Percentiles rank a stretch among this genome's conserved stretches.
These are phyloP conservation scores for Alviniconcha marisindica DNA, from an alignment of 1,140 invertebrate species.

Conservation along the genomic window DNA sequence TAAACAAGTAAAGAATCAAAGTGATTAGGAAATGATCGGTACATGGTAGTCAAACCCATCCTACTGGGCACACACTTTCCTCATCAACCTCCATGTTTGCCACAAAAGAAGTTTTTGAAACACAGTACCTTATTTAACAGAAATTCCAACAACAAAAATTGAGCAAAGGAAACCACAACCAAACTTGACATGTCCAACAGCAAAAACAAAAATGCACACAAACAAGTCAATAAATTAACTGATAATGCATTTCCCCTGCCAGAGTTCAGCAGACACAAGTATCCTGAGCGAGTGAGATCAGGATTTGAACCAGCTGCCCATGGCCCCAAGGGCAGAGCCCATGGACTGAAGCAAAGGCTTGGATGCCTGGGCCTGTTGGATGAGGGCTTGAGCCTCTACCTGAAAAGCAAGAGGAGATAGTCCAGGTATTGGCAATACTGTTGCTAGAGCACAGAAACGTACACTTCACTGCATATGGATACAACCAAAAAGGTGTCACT, in stretches of 20 bases:
- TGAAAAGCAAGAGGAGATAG: slow-evolving; percentile 48
- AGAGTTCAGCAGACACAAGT: background rate
- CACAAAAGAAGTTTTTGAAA: too few species aligned
- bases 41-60: too few species aligned
- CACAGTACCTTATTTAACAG: too few species aligned
- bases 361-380: slow-evolving; percentile 49
- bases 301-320: slow-evolving; percentile 57
- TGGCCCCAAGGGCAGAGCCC: slow-evolving; percentile 49
- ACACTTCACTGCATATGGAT: slow-evolving; percentile 49
- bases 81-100: too few species aligned
- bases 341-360: slow-evolving; percentile 58
- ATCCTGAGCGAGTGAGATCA: background rate
- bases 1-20: too few species aligned
- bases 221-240: background rate
- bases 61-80: too few species aligned
- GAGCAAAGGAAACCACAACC: background rate
- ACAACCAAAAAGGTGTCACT: slow-evolving; percentile 40
- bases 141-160: background rate
- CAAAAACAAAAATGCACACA: background rate
- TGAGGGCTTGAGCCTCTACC: slow-evolving; percentile 59
- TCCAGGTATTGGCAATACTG: slow-evolving; percentile 45
- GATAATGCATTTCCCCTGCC: background rate
- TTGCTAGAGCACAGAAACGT: slow-evolving; percentile 42
- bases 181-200: background rate
- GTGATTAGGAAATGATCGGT: too few species aligned